Evolutionary conservation across 1,140 invertebrate species (phyloP).

Genomic region (Belonocnema kinseyi): DNA sequence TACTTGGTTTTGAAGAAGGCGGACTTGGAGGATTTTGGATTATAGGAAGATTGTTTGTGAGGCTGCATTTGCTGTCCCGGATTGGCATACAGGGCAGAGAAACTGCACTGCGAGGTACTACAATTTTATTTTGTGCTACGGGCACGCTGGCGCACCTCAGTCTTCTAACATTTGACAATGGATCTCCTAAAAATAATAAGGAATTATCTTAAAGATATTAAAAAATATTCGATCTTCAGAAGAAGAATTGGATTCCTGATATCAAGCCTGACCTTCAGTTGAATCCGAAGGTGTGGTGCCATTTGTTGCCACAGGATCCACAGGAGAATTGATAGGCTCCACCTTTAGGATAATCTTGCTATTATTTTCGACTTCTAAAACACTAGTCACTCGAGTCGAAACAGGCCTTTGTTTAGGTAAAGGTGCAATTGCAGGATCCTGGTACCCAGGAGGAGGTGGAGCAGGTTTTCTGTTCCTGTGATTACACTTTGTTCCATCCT

Average conservation of each 20-base stretch:
- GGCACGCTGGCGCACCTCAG: constrained; percentile 73
- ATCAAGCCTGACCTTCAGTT: neutral
- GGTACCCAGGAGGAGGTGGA: constrained; percentile 68
- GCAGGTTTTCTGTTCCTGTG: constrained; percentile 59
- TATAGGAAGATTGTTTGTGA: constrained; percentile 56
- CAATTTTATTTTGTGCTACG: constrained; percentile 68
- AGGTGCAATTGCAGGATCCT: constrained; percentile 64
- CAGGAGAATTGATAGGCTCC: constrained; percentile 61
- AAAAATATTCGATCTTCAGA: neutral
- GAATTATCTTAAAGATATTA: neutral
- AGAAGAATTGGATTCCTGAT: neutral
- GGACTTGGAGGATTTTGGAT: constrained; percentile 67
- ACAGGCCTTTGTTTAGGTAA: constrained; percentile 51
- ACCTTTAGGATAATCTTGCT: constrained; percentile 69
- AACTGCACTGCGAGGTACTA: constrained; percentile 71
- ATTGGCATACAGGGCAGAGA: constrained; percentile 74
- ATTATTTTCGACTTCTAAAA: constrained; percentile 70
- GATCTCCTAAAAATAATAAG: constrained; percentile 35
- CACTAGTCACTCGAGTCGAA: constrained; percentile 50
- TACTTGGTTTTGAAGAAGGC: constrained; percentile 68
- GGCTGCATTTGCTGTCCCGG: constrained; percentile 65
- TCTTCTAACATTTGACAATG: constrained; percentile 62
- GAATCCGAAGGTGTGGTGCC: constrained; percentile 53
- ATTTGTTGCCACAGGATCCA: constrained; percentile 49
- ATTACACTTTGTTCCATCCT: constrained; percentile 58